Conservation (phyloP, 2,888 invertebrate genomes). For the Trissolcus brochymenae region DNA sequence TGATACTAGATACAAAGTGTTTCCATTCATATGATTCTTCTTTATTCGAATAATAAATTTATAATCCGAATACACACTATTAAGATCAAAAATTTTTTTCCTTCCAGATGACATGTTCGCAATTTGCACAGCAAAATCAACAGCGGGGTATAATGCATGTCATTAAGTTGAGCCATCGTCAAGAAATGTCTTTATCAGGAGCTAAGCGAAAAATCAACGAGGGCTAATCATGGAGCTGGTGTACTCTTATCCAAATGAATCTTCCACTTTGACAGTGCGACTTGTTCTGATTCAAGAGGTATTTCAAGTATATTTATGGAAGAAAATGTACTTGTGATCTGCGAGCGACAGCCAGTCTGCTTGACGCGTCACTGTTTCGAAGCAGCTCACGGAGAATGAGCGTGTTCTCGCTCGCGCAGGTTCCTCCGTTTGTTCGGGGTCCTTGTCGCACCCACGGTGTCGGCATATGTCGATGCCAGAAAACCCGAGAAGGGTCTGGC, state of each 20-base stretch:
- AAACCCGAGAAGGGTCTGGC: conserved; percentile 59
- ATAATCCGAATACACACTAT: background rate
- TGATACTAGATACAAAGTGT: conserved; percentile 25
- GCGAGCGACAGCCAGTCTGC: conserved; percentile 68
- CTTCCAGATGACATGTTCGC: background rate
- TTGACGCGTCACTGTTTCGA: conserved; percentile 59
- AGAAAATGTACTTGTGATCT: conserved; percentile 66
- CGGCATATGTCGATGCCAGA: conserved; percentile 49
- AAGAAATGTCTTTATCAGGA: conserved; percentile 8
- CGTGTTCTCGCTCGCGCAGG: conserved; percentile 36
- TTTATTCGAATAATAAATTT: too few relatives aligned
- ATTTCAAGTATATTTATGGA: conserved; percentile 58
- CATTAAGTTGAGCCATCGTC: background rate
- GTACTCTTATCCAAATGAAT: conserved; percentile 37
- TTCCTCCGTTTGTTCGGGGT: conserved; percentile 15
- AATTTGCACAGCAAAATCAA: conserved; percentile 1
- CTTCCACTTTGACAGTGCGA: conserved; percentile 38
- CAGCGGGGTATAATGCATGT: background rate
- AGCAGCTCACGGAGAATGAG: conserved; percentile 44
- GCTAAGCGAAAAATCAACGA: conserved; percentile 8
- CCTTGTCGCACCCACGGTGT: conserved; percentile 37
- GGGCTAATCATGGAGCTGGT: conserved; percentile 35
- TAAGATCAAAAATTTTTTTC: background rate
- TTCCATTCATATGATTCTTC: background rate
- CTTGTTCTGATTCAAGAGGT: conserved; percentile 52